Percentiles rank a stretch among this genome's conserved stretches.
phyloP scores from a whole-genome alignment of 2,113 vertebrate genomes.

The Aptenodytes patagonicus region DNA sequence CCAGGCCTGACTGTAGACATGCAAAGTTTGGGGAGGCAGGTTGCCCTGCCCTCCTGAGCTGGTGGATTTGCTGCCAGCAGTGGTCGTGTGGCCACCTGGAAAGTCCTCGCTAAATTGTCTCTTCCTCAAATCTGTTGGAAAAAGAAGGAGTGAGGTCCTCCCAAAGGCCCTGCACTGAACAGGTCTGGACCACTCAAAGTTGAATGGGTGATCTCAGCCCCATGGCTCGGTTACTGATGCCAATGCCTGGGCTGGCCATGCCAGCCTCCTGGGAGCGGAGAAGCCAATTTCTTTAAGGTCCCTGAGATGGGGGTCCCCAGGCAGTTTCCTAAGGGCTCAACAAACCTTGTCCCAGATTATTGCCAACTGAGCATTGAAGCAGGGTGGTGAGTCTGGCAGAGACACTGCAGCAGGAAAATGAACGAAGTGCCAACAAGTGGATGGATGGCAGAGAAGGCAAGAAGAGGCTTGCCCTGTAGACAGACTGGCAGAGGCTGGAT shows the following conservation, averaged over 20 bases:
- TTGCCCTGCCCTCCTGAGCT: not conserved
- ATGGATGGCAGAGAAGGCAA: not conserved
- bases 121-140: not conserved
- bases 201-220: not conserved
- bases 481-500: not conserved
- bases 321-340: not conserved
- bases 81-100: not conserved
- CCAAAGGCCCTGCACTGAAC: not conserved
- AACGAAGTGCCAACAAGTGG: fast-evolving
- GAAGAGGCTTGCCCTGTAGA: not conserved
- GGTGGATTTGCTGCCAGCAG: not conserved
- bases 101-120: not conserved
- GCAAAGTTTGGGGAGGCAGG: not conserved
- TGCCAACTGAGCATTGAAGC: not conserved
- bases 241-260: not conserved
- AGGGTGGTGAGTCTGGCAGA: not conserved
- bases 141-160: not conserved
- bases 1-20: fast-evolving
- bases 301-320: not conserved
- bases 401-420: not conserved
- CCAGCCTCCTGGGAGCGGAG: no score
- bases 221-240: fast-evolving
- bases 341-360: not conserved
- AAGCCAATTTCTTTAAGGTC: not conserved
- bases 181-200: not conserved